phyloP scores from a whole-genome alignment of 2,888 invertebrate species.

The Nasonia oneida region DNA sequence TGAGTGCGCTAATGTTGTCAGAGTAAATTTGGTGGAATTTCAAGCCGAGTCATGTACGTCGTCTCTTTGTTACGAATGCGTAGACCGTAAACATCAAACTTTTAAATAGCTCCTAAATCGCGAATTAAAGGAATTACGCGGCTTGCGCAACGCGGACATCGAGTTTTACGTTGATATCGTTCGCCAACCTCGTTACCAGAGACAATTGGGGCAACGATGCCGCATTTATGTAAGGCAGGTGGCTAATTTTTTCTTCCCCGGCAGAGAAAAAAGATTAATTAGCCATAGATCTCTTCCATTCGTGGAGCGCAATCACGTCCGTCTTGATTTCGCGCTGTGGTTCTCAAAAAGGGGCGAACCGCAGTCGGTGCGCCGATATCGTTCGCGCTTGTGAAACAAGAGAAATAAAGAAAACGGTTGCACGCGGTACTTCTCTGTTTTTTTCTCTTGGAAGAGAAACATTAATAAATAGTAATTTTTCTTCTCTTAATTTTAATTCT shows the following conservation, averaged over 20 bases:
- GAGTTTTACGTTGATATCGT: background rate
- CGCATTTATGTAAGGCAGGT: slow-evolving; percentile 53
- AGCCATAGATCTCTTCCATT: slow-evolving; percentile 29
- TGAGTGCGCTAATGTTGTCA: background rate
- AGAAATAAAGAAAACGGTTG: background rate
- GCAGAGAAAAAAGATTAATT: slow-evolving; percentile 51
- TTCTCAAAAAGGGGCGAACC: slow-evolving; percentile 29
- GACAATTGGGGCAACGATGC: slow-evolving; percentile 38
- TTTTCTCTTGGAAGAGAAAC: background rate
- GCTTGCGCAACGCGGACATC: background rate
- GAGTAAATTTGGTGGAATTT: background rate
- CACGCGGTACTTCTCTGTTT: background rate
- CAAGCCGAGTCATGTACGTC: background rate
- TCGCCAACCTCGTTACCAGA: slow-evolving; percentile 8
- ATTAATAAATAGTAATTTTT: slow-evolving; percentile 38
- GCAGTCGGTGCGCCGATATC: slow-evolving; percentile 24
- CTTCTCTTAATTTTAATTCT: background rate
- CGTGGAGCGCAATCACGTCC: slow-evolving; percentile 18
- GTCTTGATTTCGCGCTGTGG: slow-evolving; percentile 33
- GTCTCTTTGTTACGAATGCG: background rate
- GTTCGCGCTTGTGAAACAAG: slow-evolving; percentile 25
- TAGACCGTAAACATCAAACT: background rate
- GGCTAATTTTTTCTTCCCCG: slow-evolving; percentile 13
- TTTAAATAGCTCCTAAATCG: background rate
- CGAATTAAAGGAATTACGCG: background rate